Conservation (phyloP, 1,140 invertebrate species). For the Harpegnathos saltator region DNA sequence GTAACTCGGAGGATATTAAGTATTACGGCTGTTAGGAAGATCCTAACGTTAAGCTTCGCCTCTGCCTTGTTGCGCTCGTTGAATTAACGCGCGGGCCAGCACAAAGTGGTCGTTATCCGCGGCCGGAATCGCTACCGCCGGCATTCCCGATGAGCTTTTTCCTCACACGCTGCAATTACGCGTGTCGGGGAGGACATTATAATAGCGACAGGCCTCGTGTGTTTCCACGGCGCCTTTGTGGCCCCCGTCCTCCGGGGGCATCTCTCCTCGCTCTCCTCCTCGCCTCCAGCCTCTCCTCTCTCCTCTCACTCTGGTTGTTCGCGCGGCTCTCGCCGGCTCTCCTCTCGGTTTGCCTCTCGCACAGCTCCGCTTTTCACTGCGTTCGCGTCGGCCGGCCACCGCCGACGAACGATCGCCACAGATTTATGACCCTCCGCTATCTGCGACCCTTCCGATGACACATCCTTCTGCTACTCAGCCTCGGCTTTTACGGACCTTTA, state of each 20-base stretch:
- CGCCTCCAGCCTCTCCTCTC: not conserved
- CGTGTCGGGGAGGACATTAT: not conserved
- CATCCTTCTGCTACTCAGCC: not conserved
- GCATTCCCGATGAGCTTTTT: conserved; percentile 7
- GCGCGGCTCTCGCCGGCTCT: no score
- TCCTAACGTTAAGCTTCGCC: not conserved
- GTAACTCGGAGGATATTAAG: not conserved
- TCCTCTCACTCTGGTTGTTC: no score
- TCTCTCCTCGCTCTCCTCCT: not conserved
- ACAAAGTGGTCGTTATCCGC: not conserved
- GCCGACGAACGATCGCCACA: conserved; percentile 49
- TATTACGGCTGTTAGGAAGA: not conserved
- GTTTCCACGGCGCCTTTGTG: conserved; percentile 2
- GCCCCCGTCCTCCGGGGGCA: conserved; percentile 2
- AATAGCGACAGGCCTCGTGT: conserved; percentile 8
- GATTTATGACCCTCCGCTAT: conserved; percentile 61
- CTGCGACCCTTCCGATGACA: conserved; percentile 47
- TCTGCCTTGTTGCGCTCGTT: not conserved
- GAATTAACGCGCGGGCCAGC: not conserved
- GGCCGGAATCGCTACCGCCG: not conserved
- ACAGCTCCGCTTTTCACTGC: not conserved
- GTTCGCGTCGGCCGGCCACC: conserved; percentile 22
- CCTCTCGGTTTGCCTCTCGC: not conserved
- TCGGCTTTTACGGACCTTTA: conserved; percentile 47
- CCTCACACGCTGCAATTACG: not conserved